phyloP scores from a whole-genome alignment of 2,888 invertebrate species.

The Apeira syringaria region DNA sequence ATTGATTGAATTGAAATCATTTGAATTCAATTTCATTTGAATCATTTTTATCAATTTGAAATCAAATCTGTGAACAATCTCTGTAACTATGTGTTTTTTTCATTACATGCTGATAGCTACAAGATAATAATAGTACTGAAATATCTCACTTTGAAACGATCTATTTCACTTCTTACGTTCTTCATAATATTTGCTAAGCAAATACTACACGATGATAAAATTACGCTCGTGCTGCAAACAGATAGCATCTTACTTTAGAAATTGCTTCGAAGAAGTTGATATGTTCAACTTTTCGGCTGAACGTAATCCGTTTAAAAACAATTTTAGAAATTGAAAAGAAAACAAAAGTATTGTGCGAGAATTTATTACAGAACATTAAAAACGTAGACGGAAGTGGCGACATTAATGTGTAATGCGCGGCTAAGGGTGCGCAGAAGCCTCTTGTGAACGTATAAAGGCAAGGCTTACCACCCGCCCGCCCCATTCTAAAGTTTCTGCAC shows the following conservation, averaged over 20 bases:
- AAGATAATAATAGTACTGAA: too few relatives aligned
- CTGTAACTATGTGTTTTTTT: too few relatives aligned
- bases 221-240: conserved; percentile 61
- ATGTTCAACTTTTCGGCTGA: conserved; percentile 32
- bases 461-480: conserved; percentile 44
- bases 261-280: conserved; percentile 35
- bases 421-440: conserved; percentile 69
- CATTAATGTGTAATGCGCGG: conserved; percentile 55
- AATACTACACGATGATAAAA: conserved; percentile 59
- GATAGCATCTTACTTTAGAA: conserved; percentile 54
- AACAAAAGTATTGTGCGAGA: too few relatives aligned
- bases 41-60: too few relatives aligned
- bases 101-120: too few relatives aligned
- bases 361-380: conserved; percentile 2
- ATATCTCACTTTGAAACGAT: conserved; percentile 15
- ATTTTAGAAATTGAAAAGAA: conserved; percentile 25
- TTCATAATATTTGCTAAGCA: conserved; percentile 65
- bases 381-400: conserved; percentile 27
- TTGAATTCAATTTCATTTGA: too few relatives aligned
- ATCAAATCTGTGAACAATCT: too few relatives aligned
- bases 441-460: conserved; percentile 68
- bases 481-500: conserved; percentile 71
- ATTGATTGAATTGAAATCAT: too few relatives aligned
- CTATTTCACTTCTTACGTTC: conserved; percentile 38
- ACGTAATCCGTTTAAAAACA: conserved; percentile 14